A percentile compares a stretch with the other conserved stretches of the same genome.
phyloP scores from a whole-genome alignment of 2,113 vertebrate genomes.

The Myiozetetes cayanensis region DNA sequence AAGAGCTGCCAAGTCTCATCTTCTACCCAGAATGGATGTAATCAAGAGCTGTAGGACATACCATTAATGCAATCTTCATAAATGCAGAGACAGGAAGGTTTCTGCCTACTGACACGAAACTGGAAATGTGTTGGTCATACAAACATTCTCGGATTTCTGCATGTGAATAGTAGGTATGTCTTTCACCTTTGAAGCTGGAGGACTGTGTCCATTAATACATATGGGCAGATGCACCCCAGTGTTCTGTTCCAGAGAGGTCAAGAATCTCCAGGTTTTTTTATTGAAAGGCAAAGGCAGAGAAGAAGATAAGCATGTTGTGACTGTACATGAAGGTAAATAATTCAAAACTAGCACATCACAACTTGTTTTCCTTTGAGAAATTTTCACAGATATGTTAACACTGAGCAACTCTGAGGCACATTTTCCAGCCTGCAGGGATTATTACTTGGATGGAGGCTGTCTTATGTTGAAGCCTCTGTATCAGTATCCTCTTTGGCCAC shows the following conservation, averaged over 20 bases:
- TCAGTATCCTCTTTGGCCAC: background rate
- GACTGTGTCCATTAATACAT: background rate
- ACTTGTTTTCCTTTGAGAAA: background rate
- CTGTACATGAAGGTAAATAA: background rate
- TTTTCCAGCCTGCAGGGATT: background rate
- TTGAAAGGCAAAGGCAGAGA: background rate
- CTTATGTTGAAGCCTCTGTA: background rate
- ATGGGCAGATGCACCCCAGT: background rate
- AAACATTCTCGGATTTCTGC: background rate
- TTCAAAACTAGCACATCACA: background rate
- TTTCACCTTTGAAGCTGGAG: background rate
- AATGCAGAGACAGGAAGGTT: background rate
- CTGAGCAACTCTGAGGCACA: background rate
- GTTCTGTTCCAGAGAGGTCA: background rate
- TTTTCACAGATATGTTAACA: background rate
- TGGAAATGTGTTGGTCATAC: background rate
- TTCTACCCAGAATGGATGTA: background rate
- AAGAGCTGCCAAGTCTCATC: slow-evolving; percentile 60
- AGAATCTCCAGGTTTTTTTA: background rate
- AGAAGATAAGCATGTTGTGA: background rate
- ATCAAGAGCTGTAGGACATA: slow-evolving; percentile 4
- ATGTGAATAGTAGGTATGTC: background rate
- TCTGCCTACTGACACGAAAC: background rate
- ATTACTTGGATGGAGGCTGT: background rate
- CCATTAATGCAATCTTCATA: slow-evolving; percentile 25